Conservation (phyloP, 2,888 invertebrate genomes). For the Stictocephala bisonia region DNA sequence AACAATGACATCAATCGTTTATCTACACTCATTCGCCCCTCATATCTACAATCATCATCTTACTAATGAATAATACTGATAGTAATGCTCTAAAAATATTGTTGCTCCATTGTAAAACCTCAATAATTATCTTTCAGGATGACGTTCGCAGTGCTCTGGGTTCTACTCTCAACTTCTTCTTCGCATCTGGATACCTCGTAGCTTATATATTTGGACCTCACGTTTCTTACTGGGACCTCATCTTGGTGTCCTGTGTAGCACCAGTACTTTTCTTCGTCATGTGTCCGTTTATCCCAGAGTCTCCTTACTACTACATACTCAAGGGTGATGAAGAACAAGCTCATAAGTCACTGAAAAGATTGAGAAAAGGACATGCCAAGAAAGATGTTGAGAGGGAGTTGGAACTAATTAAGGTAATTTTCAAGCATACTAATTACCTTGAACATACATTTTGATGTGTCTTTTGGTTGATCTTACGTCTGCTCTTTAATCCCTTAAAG, state of each 20-base stretch:
- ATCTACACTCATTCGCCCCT: too few species aligned
- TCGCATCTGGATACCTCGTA: constrained; percentile 75
- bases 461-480: too few species aligned
- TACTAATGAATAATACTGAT: too few species aligned
- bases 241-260: constrained; percentile 54
- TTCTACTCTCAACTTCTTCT: constrained; percentile 81
- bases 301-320: constrained; percentile 52
- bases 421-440: too few species aligned
- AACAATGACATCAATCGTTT: too few species aligned
- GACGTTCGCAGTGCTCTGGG: constrained; percentile 84
- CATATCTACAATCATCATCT: too few species aligned
- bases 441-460: too few species aligned
- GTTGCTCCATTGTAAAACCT: not conserved
- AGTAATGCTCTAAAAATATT: not conserved
- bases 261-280: constrained; percentile 50
- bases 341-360: constrained; percentile 51
- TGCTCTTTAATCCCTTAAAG: too few species aligned
- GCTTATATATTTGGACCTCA: constrained; percentile 79
- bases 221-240: constrained; percentile 71
- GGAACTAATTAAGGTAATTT: constrained; percentile 51
- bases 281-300: constrained; percentile 56
- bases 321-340: constrained; percentile 48
- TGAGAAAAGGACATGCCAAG: constrained; percentile 49
- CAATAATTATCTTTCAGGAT: constrained; percentile 68
- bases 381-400: constrained; percentile 50